Conservation (phyloP, 2,888 invertebrate species). For the Caenorhabditis sulstoni region DNA sequence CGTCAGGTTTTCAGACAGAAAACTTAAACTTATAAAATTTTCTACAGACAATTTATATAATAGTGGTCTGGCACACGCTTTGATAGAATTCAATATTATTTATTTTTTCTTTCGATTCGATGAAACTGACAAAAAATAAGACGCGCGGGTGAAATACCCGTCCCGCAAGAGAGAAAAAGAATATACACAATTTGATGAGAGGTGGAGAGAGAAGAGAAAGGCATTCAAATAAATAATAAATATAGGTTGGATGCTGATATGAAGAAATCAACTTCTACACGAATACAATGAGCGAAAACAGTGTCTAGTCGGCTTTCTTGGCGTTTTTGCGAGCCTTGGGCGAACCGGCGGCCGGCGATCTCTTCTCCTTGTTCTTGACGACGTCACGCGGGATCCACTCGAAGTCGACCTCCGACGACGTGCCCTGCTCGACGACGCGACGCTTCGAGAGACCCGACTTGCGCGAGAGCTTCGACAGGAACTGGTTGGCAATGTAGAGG, state of each 20-base stretch:
- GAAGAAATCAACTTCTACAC: not conserved
- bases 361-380: constrained; percentile 69
- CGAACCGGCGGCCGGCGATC: constrained; percentile 73
- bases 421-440: constrained; percentile 88
- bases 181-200: constrained; percentile 49
- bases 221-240: constrained; percentile 32
- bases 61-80: too few species aligned
- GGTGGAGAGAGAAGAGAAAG: constrained; percentile 13
- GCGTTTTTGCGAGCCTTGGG: constrained; percentile 70
- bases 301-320: constrained; percentile 72
- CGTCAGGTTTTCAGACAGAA: too few species aligned
- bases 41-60: too few species aligned
- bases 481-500: constrained; percentile 84
- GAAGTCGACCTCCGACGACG: constrained; percentile 94
- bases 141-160: constrained; percentile 58
- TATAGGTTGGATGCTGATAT: constrained; percentile 15
- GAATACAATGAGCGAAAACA: too few species aligned
- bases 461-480: constrained; percentile 80
- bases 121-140: constrained; percentile 11
- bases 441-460: constrained; percentile 76
- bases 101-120: constrained; percentile 14
- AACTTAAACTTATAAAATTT: too few species aligned
- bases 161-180: constrained; percentile 55
- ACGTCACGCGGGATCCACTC: constrained; percentile 96
- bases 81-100: not conserved